Percentiles rank a stretch among this genome's conserved stretches.
Evolutionary conservation across 1,140 invertebrate genomes (phyloP).

Genomic region (Cydia fagiglandana): DNA sequence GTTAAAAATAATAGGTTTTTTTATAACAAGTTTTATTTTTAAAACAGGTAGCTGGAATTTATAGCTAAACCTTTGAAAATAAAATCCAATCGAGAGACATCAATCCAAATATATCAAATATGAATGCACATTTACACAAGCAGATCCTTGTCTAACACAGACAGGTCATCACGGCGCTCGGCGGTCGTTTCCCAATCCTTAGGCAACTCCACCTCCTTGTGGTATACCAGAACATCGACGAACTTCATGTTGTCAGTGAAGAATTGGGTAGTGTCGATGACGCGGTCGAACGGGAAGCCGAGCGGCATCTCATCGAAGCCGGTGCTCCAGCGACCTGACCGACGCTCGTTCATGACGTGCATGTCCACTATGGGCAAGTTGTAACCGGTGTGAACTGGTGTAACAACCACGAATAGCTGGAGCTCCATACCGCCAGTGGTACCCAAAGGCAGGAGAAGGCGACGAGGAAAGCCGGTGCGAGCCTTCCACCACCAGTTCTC

Average conservation of each 20-base stretch:
- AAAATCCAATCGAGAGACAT: not conserved
- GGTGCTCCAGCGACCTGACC: slow-evolving; percentile 78
- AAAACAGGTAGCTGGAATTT: not conserved
- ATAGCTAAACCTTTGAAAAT: not conserved
- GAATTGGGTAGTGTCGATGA: slow-evolving; percentile 80
- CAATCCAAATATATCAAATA: not conserved
- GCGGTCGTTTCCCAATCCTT: slow-evolving; percentile 47
- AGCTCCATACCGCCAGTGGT: slow-evolving; percentile 81
- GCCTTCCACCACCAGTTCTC: slow-evolving; percentile 78
- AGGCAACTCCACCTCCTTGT: slow-evolving; percentile 59
- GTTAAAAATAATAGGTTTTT: not conserved
- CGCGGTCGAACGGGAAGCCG: slow-evolving; percentile 85
- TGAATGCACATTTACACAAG: slow-evolving; percentile 40
- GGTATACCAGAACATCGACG: slow-evolving; percentile 82
- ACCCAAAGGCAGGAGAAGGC: slow-evolving; percentile 85
- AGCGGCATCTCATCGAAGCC: slow-evolving; percentile 80
- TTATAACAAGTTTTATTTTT: too few species aligned
- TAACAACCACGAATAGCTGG: slow-evolving; percentile 83
- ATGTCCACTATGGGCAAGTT: slow-evolving; percentile 54
- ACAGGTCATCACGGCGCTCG: slow-evolving; percentile 62
- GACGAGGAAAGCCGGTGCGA: slow-evolving; percentile 81
- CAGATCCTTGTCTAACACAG: slow-evolving; percentile 62
- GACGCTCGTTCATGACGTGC: slow-evolving; percentile 65
- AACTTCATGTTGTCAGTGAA: slow-evolving; percentile 84
- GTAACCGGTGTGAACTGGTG: slow-evolving; percentile 48